Evolutionary conservation across 1,140 invertebrate species (phyloP).

Genomic region (Melipona quadrifasciata): DNA sequence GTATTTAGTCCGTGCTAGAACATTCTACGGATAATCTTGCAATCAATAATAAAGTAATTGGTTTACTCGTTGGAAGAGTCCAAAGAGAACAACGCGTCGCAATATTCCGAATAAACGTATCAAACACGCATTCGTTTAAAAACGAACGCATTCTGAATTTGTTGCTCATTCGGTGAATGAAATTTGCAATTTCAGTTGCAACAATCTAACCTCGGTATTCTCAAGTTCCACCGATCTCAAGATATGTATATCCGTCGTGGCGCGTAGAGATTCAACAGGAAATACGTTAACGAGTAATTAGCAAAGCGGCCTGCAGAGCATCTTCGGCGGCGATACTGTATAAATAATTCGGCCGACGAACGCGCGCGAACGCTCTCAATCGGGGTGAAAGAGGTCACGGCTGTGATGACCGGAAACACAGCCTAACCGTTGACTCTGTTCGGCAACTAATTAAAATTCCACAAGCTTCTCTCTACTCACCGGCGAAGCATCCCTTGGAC

Average conservation of each 20-base stretch:
- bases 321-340: slow-evolving; percentile 1
- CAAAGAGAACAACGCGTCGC: too few species aligned
- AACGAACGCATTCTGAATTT: too few species aligned
- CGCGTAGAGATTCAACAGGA: not conserved
- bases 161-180: too few species aligned
- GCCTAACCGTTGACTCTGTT: slow-evolving; percentile 2
- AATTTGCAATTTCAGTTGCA: not conserved
- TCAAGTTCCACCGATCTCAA: not conserved
- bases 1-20: too few species aligned
- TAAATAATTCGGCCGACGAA: slow-evolving; percentile 46
- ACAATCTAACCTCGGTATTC: not conserved
- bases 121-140: too few species aligned
- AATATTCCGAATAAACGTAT: too few species aligned
- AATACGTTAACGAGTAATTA: slow-evolving; percentile 18
- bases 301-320: not conserved
- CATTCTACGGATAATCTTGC: too few species aligned
- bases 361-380: not conserved
- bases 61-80: too few species aligned
- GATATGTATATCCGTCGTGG: not conserved
- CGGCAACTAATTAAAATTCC: slow-evolving; percentile 45
- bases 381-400: not conserved
- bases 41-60: too few species aligned
- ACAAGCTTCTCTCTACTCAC: slow-evolving; percentile 79
- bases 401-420: not conserved
- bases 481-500: slow-evolving; percentile 94